Percentiles rank a stretch among this genome's conserved stretches.
These are phyloP conservation scores for Pachycephus smyrnensis DNA, from an alignment of 2,888 invertebrate species.

Conservation along the genomic window DNA sequence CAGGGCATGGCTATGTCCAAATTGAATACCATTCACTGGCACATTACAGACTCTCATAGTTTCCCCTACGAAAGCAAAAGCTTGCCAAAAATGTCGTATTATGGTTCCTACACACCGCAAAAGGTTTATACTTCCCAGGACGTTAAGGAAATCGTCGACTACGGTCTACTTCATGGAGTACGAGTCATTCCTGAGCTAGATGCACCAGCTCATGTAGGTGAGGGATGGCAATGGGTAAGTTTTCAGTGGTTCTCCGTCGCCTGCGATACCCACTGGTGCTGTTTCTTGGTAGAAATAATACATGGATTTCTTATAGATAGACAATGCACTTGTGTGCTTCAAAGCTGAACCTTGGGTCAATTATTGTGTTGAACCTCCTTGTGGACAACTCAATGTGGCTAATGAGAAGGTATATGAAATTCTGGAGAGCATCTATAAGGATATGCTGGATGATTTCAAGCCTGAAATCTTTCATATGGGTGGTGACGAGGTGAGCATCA, in stretches of 20 bases:
- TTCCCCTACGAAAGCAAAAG: slow-evolving; percentile 87
- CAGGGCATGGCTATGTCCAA: slow-evolving; percentile 93
- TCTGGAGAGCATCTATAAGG: slow-evolving; percentile 78
- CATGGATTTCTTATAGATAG: slow-evolving; percentile 26
- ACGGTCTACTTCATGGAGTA: slow-evolving; percentile 81
- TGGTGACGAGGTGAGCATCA: slow-evolving; percentile 80
- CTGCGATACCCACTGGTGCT: neutral
- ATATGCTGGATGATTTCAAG: slow-evolving; percentile 78
- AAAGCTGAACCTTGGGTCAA: slow-evolving; percentile 79
- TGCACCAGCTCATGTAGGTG: slow-evolving; percentile 90
- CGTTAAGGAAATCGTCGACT: slow-evolving; percentile 72
- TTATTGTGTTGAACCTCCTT: slow-evolving; percentile 86
- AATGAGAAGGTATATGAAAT: slow-evolving; percentile 77
- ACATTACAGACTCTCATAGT: slow-evolving; percentile 93
- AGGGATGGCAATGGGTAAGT: slow-evolving; percentile 79
- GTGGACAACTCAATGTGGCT: slow-evolving; percentile 85
- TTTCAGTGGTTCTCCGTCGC: slow-evolving; percentile 34
- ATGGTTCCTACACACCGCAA: slow-evolving; percentile 83
- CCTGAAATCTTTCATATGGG: slow-evolving; percentile 91
- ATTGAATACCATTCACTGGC: slow-evolving; percentile 95
- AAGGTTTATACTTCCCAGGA: slow-evolving; percentile 72
- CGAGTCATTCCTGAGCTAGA: slow-evolving; percentile 93
- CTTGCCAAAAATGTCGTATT: slow-evolving; percentile 77
- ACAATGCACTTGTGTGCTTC: slow-evolving; percentile 58
- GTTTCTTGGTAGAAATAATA: neutral